Evolutionary conservation across 2,888 invertebrate genomes (phyloP), one percentile per base, ranked within the genome.

Genomic region (Lobophora halterata): DNA sequence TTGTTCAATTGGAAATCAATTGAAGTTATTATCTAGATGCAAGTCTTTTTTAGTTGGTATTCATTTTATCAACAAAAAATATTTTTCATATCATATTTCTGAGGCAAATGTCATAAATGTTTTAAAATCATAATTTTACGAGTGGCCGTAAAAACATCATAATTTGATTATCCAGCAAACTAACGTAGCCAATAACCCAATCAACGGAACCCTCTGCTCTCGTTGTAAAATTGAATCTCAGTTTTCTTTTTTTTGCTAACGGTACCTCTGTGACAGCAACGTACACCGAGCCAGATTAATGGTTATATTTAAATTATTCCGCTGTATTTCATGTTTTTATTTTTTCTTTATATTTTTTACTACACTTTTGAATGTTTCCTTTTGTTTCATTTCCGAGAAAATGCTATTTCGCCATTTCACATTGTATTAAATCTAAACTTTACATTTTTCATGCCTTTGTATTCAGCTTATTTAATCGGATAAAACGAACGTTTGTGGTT

Each of bases 261-360:
- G 53, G 53, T 79, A 71, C 72, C 49, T 44, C 46, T 60, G 72
- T 69, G 75, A 77, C 82, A 76, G 73, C 62, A 55, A 59, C 66
- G 72, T 71, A 70, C 67, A 69, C 65, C n/a, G 69, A 71, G 70
- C 70, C 69, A 80, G 82, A 86, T 83, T 82, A 86, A 86, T 85
- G 82, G 79, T 66, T 77, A 77, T 81, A 82, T 83, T 86, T 80
- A 85, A 86, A 85, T 83, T 78, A 75, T 79, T 72, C 71, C 51
- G 67, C 52, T 70, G 68, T 75, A 71, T 73, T 75, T 71, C 69
- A 69, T 69, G 64, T 69, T 65, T 42, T 52, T 49, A 42, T 46
- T 52, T 49, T 72, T 75, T 74, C 63, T 44, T 60, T 57, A 59
- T 65, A 60, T 65, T 68, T 65, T 49, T 49, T 49, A 52, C 49